Evolutionary conservation across 1,140 invertebrate species (phyloP), one percentile per base, ranked within the genome.

Genomic region (Branchinecta lynchi): DNA sequence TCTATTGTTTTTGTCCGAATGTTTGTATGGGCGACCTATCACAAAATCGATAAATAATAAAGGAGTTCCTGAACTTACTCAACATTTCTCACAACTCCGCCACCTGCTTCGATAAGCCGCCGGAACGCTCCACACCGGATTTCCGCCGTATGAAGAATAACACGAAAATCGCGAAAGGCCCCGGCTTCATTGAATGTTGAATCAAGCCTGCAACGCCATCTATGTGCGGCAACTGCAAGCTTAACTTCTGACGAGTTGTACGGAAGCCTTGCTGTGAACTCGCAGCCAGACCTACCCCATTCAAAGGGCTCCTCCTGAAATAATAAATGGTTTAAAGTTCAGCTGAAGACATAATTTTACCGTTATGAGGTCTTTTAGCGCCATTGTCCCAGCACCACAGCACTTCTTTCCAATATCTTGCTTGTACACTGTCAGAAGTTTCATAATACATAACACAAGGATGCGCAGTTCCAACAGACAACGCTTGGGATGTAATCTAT

Each of bases 301-400:
- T 90, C 88, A 77, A 81, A 89, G 7, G 83, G 79, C 73, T 89
- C 86, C 76, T 93, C 89, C 85, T 92, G 73, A 21, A 75, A 72
- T 5, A 32, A 5, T 32, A 32, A 32, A 32, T 5, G 32, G 32
- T 5, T 32, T 32, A 32, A 32, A 32, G 32, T 32, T 32, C 32
- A 32, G 32, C 2, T 32, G 32, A 32, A 32, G 5, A 32, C 32
- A 32, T 32, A 32, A 32, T 32, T 32, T 32, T 32, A 32, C 32
- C 32, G 32, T 32, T 3, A 32, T 32, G 32, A 32, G 32, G 32
- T 32, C 32, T 32, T 32, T 32, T 32, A 32, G 32, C 32, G 5
- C 32, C 1, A 32, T 32, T 5, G 32, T 32, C 5, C 32, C 32
- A 1, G 32, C 32, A 32, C 32, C 32, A 32, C 32, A 32, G 32